phyloP scores from a whole-genome alignment of 1,140 invertebrate genomes.

The Drosophila lacteicornis region DNA sequence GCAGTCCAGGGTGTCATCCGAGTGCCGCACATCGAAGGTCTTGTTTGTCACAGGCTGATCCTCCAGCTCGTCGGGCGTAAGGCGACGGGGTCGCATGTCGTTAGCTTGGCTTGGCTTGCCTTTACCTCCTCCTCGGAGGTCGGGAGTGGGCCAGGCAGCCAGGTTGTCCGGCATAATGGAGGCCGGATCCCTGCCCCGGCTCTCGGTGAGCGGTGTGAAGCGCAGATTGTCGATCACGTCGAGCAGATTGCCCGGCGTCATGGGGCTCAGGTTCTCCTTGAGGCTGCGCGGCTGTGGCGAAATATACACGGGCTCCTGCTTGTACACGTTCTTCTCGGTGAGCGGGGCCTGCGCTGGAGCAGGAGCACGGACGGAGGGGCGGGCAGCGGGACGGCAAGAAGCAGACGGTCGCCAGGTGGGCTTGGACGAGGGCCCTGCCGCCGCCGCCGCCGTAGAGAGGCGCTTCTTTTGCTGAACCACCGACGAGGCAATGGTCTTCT shows the following conservation, averaged over 20 bases:
- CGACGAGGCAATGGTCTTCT: slow-evolving; percentile 34
- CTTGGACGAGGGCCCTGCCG: slow-evolving; percentile 20
- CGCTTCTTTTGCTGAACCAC: slow-evolving; percentile 60
- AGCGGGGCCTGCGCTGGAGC: slow-evolving; percentile 32
- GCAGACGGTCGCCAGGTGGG: slow-evolving; percentile 22
- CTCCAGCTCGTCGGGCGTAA: slow-evolving; percentile 40
- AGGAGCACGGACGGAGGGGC: not conserved
- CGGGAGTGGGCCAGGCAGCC: slow-evolving; percentile 75
- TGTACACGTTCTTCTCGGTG: slow-evolving; percentile 52
- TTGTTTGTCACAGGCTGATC: slow-evolving; percentile 56
- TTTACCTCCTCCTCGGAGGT: slow-evolving; percentile 2
- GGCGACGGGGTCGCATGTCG: slow-evolving; percentile 60
- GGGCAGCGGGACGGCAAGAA: not conserved
- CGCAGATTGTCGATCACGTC: slow-evolving; percentile 75
- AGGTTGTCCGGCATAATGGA: slow-evolving; percentile 61
- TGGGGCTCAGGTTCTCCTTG: slow-evolving; percentile 80
- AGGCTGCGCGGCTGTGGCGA: slow-evolving; percentile 40
- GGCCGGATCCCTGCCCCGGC: not conserved
- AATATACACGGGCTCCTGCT: slow-evolving; percentile 28
- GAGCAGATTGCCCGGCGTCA: slow-evolving; percentile 62
- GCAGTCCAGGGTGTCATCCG: slow-evolving; percentile 59
- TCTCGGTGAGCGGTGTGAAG: slow-evolving; percentile 71
- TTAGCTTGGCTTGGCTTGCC: not conserved
- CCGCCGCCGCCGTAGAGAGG: slow-evolving; percentile 20
- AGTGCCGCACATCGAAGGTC: slow-evolving; percentile 72